These are phyloP conservation scores for Bufo bufo DNA, from an alignment of 2,113 vertebrate species.

Conservation along the genomic window DNA sequence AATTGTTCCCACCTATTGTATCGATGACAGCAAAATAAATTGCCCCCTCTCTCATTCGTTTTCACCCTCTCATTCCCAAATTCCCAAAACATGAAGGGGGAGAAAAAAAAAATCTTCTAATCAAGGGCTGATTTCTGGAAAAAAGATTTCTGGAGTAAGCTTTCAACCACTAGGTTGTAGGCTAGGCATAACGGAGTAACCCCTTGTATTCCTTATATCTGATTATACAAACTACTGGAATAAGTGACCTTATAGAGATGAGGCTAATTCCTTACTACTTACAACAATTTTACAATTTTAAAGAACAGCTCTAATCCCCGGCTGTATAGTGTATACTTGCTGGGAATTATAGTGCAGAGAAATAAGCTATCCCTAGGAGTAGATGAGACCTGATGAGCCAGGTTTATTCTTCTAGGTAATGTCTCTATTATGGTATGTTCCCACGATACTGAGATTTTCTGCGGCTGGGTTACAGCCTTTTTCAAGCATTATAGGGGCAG, in stretches of 20 bases:
- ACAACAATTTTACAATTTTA: neutral
- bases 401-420: neutral
- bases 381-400: neutral
- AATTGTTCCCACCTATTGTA: constrained; percentile 55
- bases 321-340: neutral
- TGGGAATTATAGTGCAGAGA: neutral
- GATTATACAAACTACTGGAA: neutral
- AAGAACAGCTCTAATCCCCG: neutral
- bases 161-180: neutral
- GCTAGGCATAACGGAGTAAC: neutral
- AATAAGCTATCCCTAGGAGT: neutral
- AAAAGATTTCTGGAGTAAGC: neutral
- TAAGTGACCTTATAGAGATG: too few species aligned
- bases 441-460: neutral
- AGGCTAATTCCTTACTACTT: neutral
- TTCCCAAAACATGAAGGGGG: neutral
- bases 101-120: neutral
- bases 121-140: neutral
- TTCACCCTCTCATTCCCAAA: neutral
- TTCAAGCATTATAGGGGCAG: neutral
- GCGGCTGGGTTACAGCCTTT: too few species aligned
- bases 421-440: neutral
- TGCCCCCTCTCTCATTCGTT: neutral
- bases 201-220: neutral
- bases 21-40: constrained; percentile 40